phyloP scores from a whole-genome alignment of 2,113 vertebrate genomes.

The Sebastes fasciatus region DNA sequence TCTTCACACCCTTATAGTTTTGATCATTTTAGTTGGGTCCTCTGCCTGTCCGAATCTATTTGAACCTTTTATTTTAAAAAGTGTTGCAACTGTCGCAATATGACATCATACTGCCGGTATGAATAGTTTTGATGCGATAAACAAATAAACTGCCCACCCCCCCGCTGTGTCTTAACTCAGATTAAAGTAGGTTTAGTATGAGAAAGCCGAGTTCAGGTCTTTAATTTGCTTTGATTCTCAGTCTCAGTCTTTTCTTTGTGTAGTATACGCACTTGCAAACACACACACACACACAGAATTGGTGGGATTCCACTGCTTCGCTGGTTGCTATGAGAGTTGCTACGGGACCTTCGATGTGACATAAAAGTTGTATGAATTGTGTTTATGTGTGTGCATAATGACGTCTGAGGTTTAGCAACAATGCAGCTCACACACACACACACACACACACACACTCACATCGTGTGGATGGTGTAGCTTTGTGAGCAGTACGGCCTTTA shows the following conservation, averaged over 20 bases:
- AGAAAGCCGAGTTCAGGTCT: background rate
- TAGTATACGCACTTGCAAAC: background rate
- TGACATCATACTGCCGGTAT: too few species aligned
- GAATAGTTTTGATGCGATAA: too few species aligned
- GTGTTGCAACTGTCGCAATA: too few species aligned
- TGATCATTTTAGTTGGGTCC: background rate
- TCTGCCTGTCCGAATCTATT: too few species aligned
- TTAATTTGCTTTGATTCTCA: background rate
- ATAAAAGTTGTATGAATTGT: conserved; percentile 38
- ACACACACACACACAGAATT: conserved; percentile 4
- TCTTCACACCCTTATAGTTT: background rate
- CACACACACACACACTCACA: background rate
- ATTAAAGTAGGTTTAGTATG: background rate
- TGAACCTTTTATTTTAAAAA: too few species aligned
- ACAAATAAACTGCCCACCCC: too few species aligned
- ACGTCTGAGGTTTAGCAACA: conserved; percentile 28
- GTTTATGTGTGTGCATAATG: conserved; percentile 41
- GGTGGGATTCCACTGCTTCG: conserved; percentile 30
- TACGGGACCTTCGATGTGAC: conserved; percentile 33
- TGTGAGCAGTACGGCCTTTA: background rate
- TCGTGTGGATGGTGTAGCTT: background rate
- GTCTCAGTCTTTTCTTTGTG: background rate
- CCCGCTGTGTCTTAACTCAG: background rate
- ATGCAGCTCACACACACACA: conserved; percentile 1
- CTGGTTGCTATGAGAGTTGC: conserved; percentile 31